Conservation (phyloP, 1,140 invertebrate genomes). For the Caenorhabditis brenneri region DNA sequence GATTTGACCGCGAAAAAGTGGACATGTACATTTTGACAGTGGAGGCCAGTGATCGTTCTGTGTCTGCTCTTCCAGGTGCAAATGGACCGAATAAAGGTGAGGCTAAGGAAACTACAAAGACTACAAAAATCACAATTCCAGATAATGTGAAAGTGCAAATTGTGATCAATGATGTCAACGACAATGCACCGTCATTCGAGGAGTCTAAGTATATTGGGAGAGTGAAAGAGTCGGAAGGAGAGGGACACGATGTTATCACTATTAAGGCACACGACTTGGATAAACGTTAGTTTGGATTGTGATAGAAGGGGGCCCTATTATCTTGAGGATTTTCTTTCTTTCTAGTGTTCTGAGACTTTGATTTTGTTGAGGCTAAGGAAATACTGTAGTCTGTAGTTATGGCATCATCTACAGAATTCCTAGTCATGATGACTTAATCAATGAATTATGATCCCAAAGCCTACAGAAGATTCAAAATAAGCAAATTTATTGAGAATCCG, state of each 20-base stretch:
- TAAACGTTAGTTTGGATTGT: constrained; percentile 60
- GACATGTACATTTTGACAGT: constrained; percentile 69
- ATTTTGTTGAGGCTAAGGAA: too few species aligned
- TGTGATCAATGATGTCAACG: constrained; percentile 72
- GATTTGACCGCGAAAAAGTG: constrained; percentile 63
- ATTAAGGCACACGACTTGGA: constrained; percentile 67
- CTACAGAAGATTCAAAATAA: too few species aligned
- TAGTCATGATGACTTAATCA: too few species aligned
- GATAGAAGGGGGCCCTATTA: too few species aligned
- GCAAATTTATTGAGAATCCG: too few species aligned
- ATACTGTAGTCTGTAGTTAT: too few species aligned
- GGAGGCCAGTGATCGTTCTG: constrained; percentile 62
- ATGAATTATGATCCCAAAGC: too few species aligned
- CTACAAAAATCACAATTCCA: constrained; percentile 48
- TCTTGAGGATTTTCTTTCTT: too few species aligned
- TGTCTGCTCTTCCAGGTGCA: constrained; percentile 62
- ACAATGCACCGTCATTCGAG: constrained; percentile 91
- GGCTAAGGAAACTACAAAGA: background rate
- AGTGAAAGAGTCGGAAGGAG: constrained; percentile 83
- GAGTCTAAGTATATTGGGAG: constrained; percentile 85
- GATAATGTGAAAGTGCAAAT: constrained; percentile 70
- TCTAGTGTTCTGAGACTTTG: too few species aligned
- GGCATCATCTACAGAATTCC: too few species aligned
- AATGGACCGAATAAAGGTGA: constrained; percentile 67
- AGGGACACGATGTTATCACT: constrained; percentile 62